These are phyloP conservation scores for Vulpes lagopus DNA, from an alignment of 2,113 vertebrate genomes.

Conservation along the genomic window DNA sequence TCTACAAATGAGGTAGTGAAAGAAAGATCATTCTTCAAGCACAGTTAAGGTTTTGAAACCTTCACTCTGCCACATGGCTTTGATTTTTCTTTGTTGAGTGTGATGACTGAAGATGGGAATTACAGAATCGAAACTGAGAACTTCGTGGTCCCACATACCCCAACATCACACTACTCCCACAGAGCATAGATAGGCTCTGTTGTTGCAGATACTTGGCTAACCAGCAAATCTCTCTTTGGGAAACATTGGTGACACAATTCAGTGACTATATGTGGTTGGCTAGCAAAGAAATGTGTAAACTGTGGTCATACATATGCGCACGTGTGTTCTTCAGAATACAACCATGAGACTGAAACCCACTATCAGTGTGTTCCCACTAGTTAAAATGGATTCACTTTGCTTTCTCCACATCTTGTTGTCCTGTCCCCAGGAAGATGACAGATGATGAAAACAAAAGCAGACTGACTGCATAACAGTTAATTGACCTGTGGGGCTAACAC, in stretches of 20 bases:
- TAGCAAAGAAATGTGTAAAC: not conserved
- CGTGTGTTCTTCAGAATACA: not conserved
- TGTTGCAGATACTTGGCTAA: not conserved
- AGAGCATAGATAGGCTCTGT: not conserved
- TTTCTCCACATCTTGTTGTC: constrained; percentile 32
- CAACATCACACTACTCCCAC: not conserved
- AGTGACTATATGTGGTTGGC: not conserved
- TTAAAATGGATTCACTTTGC: constrained; percentile 10
- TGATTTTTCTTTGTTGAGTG: not conserved
- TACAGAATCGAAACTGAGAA: constrained; percentile 24
- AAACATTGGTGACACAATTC: not conserved
- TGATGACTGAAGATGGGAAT: constrained; percentile 42
- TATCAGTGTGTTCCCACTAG: not conserved
- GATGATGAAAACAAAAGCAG: not conserved
- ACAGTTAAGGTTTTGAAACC: not conserved
- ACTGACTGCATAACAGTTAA: not conserved
- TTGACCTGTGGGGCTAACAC: not conserved
- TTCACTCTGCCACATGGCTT: constrained; percentile 5
- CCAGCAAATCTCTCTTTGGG: not conserved
- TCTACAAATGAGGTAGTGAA: not conserved
- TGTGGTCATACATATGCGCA: not conserved
- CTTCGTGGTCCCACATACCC: not conserved
- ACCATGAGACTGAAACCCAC: not conserved
- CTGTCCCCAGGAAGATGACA: constrained; percentile 59
- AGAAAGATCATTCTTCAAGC: not conserved